Evolutionary conservation across 2,797 vertebrate species (phyloP), one percentile per base, ranked within the genome.

Genomic region (Sebastes hubbsi): DNA sequence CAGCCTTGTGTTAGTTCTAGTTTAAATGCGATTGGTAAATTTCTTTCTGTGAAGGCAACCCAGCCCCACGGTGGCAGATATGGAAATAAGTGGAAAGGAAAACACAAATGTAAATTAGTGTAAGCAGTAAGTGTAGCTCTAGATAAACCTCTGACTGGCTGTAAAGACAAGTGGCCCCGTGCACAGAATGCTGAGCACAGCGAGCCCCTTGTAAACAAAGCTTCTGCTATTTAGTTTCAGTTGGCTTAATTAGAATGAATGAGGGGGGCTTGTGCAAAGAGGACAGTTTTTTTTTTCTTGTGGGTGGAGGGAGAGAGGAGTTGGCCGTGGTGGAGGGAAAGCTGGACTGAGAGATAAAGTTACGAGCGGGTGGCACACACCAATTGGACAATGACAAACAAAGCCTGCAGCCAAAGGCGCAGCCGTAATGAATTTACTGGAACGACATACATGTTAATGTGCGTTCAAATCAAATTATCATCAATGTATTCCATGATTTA

Each of bases 221-320:
- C 90, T 75, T 89, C 92, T 92, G 94, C 95, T 95, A 94, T 96
- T 94, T 91, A 93, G 93, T 94, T 95, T 95, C 95, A 94, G 92
- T 95, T 94, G 95, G 91, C 92, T 94, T 95, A 95, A 95, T 96
- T 95, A 95, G 92, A 94, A 95, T 95, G 94, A 96, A 95, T 95
- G 95, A 95, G 95, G 90, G 88, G 89, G 87, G 68, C 83, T 82
- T 88, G 88, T 85, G 91, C 73, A 89, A 88, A 87, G 87, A 90
- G 92, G 87, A 83, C 82, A 88, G 78, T 88, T 87, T 90, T 88
- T 66, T 52, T 22, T 38, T 49, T 49, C 16, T 85, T 88, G 83
- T 81, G 83, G 83, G 89, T 80, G 86, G 85, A 84, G 82, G 75
- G 77, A 89, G 90, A 88, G 88, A 88, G 88, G 82, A 89, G 84